Conservation (phyloP, 2,113 vertebrate species). For the Strix uralensis region DNA sequence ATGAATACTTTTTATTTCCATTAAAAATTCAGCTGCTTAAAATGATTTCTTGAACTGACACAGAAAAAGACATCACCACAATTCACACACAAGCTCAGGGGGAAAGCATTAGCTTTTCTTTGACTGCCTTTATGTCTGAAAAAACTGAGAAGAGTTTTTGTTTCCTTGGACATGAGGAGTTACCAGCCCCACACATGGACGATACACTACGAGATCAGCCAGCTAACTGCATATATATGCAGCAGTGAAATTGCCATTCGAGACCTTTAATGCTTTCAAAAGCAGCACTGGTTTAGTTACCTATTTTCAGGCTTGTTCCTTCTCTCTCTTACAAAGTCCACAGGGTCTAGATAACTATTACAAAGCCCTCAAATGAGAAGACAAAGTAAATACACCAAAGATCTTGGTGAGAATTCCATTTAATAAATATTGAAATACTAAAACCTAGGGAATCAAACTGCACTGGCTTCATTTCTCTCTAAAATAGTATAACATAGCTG, state of each 20-base stretch:
- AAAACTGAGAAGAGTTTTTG: background rate
- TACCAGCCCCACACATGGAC: background rate
- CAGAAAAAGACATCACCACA: background rate
- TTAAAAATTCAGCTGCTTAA: slow-evolving; percentile 41
- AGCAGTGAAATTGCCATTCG: background rate
- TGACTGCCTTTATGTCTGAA: background rate
- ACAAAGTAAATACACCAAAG: background rate
- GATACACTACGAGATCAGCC: background rate
- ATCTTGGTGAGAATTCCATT: background rate
- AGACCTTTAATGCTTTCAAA: background rate
- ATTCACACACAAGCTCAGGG: background rate
- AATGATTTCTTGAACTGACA: background rate
- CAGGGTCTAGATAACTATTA: background rate
- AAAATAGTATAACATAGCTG: background rate
- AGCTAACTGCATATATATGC: background rate
- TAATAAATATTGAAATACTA: background rate
- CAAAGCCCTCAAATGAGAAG: background rate
- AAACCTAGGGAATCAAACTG: background rate
- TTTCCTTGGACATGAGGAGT: background rate
- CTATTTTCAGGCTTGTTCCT: background rate
- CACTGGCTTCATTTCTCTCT: background rate
- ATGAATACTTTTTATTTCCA: background rate
- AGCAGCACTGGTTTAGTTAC: background rate
- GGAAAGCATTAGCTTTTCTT: background rate
- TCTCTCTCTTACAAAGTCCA: background rate